phyloP scores from a whole-genome alignment of 2,113 vertebrate species.

The Alaudala cheleensis region DNA sequence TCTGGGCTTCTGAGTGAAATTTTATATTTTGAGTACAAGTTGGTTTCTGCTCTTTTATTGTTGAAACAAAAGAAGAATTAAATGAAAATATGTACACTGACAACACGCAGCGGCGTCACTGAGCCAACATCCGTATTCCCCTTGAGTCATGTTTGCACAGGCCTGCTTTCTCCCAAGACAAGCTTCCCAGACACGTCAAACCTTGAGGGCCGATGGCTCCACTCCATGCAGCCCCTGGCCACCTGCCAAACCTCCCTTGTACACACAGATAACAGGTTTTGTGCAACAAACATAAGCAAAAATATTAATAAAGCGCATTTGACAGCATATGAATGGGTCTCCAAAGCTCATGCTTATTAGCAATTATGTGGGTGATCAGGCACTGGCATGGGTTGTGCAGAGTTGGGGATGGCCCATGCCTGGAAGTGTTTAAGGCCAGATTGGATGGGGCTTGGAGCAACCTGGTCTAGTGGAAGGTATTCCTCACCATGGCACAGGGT shows the following conservation, averaged over 20 bases:
- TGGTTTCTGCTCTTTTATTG: conserved; percentile 1
- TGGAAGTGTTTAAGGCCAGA: not conserved
- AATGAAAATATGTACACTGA: conserved; percentile 33
- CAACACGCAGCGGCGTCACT: not conserved
- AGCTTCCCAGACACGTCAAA: not conserved
- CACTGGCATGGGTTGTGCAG: not conserved
- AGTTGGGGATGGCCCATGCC: not conserved
- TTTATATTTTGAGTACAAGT: not conserved
- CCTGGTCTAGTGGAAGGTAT: not conserved
- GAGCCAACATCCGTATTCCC: not conserved
- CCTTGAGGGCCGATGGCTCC: not conserved
- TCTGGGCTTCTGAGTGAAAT: not conserved
- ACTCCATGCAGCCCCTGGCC: not conserved
- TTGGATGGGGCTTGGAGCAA: not conserved
- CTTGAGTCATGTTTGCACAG: not conserved
- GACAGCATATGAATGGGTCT: rapidly evolving
- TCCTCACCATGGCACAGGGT: not conserved
- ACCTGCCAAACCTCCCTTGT: not conserved
- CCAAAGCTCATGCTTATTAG: rapidly evolving
- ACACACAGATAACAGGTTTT: not conserved
- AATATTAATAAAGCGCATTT: not conserved
- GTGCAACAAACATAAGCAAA: not conserved
- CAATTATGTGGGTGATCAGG: not conserved
- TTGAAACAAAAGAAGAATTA: conserved; percentile 24
- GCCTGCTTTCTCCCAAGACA: not conserved